Conservation (phyloP, 2,113 vertebrate genomes). For the Psilopsiagon aymara region DNA sequence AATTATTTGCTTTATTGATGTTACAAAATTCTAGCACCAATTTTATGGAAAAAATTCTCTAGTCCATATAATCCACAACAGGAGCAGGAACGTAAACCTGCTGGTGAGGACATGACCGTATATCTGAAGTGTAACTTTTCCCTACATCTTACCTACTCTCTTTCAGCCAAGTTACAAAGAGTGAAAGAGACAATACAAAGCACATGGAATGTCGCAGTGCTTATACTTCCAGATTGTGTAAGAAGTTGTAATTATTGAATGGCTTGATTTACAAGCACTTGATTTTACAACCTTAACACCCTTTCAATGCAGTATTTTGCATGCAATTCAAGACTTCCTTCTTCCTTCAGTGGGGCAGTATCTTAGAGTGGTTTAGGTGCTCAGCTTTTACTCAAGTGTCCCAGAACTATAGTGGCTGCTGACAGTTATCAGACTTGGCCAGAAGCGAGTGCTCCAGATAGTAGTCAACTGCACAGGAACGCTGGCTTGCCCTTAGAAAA, state of each 20-base stretch:
- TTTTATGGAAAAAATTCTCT: background rate
- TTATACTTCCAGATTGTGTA: background rate
- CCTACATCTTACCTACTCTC: background rate
- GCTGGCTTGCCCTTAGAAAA: background rate
- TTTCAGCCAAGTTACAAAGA: background rate
- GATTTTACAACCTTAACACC: background rate
- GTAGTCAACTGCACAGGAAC: background rate
- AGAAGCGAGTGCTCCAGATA: background rate
- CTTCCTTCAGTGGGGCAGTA: background rate
- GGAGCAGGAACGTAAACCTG: background rate
- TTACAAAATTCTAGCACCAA: background rate
- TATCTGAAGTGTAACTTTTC: background rate
- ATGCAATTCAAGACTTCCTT: background rate
- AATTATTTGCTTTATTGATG: background rate
- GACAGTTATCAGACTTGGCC: background rate
- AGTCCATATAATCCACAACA: background rate
- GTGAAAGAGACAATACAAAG: background rate
- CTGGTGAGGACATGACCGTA: background rate
- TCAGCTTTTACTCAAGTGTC: background rate
- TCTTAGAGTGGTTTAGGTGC: background rate
- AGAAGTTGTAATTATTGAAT: background rate
- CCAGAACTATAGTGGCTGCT: background rate
- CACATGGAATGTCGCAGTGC: background rate
- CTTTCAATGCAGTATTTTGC: background rate
- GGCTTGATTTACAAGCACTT: background rate